Evolutionary conservation across 2,888 invertebrate species (phyloP).

Genomic region (Brachyptera putata): DNA sequence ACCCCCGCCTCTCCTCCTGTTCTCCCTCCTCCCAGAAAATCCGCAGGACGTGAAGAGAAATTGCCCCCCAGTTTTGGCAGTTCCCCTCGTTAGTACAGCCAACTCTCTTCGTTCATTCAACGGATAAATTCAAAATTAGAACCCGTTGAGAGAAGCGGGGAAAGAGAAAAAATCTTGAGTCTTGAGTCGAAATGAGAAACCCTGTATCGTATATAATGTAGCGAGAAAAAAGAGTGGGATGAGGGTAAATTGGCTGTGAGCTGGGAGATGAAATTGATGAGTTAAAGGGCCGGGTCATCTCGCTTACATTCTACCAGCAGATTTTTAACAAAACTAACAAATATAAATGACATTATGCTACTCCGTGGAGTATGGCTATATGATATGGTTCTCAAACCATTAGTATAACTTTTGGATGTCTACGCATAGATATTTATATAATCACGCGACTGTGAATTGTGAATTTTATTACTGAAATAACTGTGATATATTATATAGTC

Average conservation of each 20-base stretch:
- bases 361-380: not conserved
- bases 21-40: not conserved
- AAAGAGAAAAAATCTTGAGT: conserved; percentile 20
- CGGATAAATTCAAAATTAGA: conserved; percentile 27
- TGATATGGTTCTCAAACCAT: not conserved
- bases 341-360: not conserved
- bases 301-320: not conserved
- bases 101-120: conserved; percentile 21
- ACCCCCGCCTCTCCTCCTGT: too few relatives aligned
- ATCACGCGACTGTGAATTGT: not conserved
- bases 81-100: conserved; percentile 20
- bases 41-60: conserved; percentile 13
- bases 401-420: too few relatives aligned
- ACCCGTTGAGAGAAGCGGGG: not conserved
- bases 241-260: not conserved
- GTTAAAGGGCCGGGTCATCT: conserved; percentile 13
- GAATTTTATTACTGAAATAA: not conserved
- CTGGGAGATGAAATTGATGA: conserved; percentile 4
- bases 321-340: not conserved
- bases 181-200: conserved; percentile 20
- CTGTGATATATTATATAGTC: not conserved
- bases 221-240: not conserved
- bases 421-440: not conserved
- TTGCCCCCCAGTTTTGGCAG: conserved; percentile 27
- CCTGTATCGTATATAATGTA: conserved; percentile 18